These are phyloP conservation scores for Icerya purchasi DNA, from an alignment of 2,888 invertebrate genomes.

Conservation along the genomic window DNA sequence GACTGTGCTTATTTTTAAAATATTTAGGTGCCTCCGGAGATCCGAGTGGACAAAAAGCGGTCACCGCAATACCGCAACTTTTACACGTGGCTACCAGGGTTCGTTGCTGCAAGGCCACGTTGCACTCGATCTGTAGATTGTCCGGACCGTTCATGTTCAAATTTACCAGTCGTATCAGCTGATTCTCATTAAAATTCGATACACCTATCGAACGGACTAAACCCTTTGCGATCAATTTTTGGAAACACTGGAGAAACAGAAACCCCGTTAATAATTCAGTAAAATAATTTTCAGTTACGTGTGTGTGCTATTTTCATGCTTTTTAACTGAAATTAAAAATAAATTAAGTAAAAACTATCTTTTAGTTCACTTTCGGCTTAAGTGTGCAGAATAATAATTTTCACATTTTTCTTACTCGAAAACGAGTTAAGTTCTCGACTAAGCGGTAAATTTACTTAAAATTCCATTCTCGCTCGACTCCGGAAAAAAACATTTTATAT, in stretches of 20 bases:
- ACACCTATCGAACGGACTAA: slow-evolving; percentile 47
- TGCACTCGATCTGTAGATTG: slow-evolving; percentile 49
- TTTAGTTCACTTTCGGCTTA: no score
- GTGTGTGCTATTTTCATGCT: no score
- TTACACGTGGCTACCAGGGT: slow-evolving; percentile 38
- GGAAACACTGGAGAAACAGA: slow-evolving; percentile 57
- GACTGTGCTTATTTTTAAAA: slow-evolving; percentile 38
- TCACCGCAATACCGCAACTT: slow-evolving; percentile 37
- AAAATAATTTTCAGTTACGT: no score
- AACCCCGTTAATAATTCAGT: no score
- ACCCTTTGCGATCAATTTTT: slow-evolving; percentile 41
- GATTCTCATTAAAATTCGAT: slow-evolving; percentile 53
- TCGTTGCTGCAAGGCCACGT: slow-evolving; percentile 52
- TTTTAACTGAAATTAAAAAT: no score
- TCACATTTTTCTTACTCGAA: no score
- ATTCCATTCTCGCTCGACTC: no score
- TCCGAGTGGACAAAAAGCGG: slow-evolving; percentile 49
- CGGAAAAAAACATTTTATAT: no score
- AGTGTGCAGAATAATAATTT: no score
- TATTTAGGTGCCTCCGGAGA: slow-evolving; percentile 31
- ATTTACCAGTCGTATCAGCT: slow-evolving; percentile 39
- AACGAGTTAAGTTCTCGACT: no score
- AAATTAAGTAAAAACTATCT: no score
- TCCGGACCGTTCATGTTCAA: slow-evolving; percentile 42
- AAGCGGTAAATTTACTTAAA: no score